A percentile compares a stretch with the other conserved stretches of the same genome.
These are phyloP conservation scores for Hiodon alosoides DNA, from an alignment of 2,113 vertebrate species.

Conservation along the genomic window DNA sequence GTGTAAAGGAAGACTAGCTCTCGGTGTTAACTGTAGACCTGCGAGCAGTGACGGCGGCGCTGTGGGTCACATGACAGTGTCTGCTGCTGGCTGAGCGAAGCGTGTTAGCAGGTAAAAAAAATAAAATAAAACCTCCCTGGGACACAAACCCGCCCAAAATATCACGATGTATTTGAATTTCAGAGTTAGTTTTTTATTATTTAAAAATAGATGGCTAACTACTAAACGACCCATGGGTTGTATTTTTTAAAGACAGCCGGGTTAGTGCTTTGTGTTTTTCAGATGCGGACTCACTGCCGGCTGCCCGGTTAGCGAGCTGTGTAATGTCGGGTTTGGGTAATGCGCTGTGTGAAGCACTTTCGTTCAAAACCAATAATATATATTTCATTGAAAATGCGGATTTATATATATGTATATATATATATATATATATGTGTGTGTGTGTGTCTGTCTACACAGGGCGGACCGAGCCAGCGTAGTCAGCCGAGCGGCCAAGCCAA, in stretches of 20 bases:
- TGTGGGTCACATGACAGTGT: constrained; percentile 65
- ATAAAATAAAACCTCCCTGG: constrained; percentile 37
- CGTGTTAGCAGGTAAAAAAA: constrained; percentile 69
- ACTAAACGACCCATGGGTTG: neutral
- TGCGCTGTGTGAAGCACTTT: constrained; percentile 46
- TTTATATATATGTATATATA: neutral
- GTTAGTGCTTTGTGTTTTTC: constrained; percentile 41
- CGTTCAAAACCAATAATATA: constrained; percentile 19
- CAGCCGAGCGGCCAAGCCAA: constrained; percentile 64
- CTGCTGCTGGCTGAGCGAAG: constrained; percentile 65
- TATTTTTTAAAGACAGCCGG: neutral
- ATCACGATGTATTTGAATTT: neutral
- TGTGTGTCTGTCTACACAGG: constrained; percentile 34
- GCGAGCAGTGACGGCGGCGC: constrained; percentile 43
- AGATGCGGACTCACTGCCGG: constrained; percentile 55
- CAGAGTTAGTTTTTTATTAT: no score
- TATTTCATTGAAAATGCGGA: neutral
- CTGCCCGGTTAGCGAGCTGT: constrained; percentile 29
- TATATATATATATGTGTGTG: neutral
- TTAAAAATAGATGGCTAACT: neutral
- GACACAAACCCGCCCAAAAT: neutral
- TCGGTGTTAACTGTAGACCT: neutral
- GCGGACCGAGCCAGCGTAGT: constrained; percentile 59
- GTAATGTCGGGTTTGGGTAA: constrained; percentile 53
- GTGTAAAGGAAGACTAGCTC: no score